Base-by-base conservation (phyloP, 2,888 invertebrate species). In the Norana najaformis region DNA sequence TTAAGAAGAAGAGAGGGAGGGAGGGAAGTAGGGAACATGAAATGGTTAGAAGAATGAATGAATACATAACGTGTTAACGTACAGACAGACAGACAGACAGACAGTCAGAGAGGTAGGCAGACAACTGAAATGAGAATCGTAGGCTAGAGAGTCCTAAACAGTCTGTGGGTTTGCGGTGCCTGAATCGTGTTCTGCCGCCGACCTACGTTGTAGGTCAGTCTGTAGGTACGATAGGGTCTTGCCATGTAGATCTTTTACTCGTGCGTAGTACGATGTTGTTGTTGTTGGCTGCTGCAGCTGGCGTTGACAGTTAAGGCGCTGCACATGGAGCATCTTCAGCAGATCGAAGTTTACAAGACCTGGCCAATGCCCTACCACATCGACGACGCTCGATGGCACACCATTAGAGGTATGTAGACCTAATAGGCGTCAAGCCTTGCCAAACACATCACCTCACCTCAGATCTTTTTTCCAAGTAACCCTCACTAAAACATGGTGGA, bases 251-350 rank as follows among this genome's bases (percentile, higher is more conserved):
- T 2, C 47, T 20, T 47, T 6, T 47, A 2, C 23, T 8, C 23
- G 2, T 5, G 47, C 23, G 47, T 23, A 30, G 5, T 1, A 53
- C 30, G 53, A 69, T 13, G 4, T n/a, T 13, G 69, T n/a, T 69
- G n/a, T 69, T 69, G 47, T 69, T 69, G 69, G 69, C 69, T 69
- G 69, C 18, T 38, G 38, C 85, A 91, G 91, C 69, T 91, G 89
- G 90, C 91, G 47, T 88, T 91, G 90, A 90, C 91, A 69, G 89
- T 91, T 37, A 91, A 91, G 69, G 91, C 91, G 34, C 90, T 91
- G 82, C 39, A 89, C 34, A 90, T 89, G 36, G 90, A 91, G 38
- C 90, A 91, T 47, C 89, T 91, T 88, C 89, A 90, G 47, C 91
- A 91, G 53, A 90, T 91, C 90, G 91, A 91, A 88, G 89, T 91